phyloP scores from a whole-genome alignment of 2,113 vertebrate genomes.

The Campylomormyrus tamandua region DNA sequence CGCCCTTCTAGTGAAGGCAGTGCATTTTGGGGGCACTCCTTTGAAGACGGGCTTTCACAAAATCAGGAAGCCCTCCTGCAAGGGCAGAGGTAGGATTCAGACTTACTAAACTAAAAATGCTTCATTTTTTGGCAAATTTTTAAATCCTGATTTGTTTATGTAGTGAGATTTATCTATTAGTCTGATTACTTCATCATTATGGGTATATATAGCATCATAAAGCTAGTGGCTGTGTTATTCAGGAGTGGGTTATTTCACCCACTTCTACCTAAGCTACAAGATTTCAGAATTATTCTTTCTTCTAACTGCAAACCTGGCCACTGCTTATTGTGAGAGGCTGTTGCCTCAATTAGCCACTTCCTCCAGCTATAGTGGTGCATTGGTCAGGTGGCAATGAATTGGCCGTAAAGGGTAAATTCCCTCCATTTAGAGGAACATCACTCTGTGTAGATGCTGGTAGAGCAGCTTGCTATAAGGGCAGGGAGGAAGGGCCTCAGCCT shows the following conservation, averaged over 20 bases:
- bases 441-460: background rate
- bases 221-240: background rate
- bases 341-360: background rate
- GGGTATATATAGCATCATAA: background rate
- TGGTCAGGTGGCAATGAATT: background rate
- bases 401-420: background rate
- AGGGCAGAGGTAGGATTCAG: slow-evolving; percentile 17
- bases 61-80: slow-evolving; percentile 34
- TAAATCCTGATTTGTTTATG: background rate
- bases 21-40: slow-evolving; percentile 36
- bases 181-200: background rate
- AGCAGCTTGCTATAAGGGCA: background rate
- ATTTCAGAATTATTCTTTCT: background rate
- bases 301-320: background rate
- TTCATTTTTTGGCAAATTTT: background rate
- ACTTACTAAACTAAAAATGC: background rate
- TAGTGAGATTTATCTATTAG: background rate
- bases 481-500: background rate
- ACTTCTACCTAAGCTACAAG: background rate
- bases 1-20: slow-evolving; percentile 26
- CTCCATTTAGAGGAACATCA: background rate
- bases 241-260: background rate
- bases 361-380: background rate
- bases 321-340: background rate
- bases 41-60: slow-evolving; percentile 38